These are phyloP conservation scores for Disparrhopalites patrizii DNA, from an alignment of 2,888 invertebrate genomes.

Conservation along the genomic window DNA sequence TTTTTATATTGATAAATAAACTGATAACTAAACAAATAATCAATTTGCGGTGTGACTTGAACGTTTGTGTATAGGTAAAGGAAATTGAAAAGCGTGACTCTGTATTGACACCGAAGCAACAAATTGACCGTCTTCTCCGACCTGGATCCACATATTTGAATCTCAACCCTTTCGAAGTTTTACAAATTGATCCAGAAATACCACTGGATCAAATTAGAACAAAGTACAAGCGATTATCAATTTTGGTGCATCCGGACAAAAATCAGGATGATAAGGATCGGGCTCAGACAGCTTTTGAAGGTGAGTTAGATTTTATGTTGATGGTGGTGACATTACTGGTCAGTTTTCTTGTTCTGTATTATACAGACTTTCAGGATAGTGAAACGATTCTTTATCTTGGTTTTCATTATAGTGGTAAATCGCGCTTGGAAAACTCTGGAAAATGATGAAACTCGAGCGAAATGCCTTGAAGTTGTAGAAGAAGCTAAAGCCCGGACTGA, in stretches of 20 bases:
- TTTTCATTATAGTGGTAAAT: slow-evolving; percentile 67
- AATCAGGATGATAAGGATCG: slow-evolving; percentile 93
- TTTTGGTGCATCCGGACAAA: slow-evolving; percentile 98
- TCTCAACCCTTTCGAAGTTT: slow-evolving; percentile 90
- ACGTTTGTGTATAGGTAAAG: slow-evolving; percentile 72
- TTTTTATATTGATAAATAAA: not conserved
- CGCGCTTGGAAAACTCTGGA: slow-evolving; percentile 94
- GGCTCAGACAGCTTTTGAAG: slow-evolving; percentile 88
- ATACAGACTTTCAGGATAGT: not conserved
- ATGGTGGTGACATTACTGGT: not conserved
- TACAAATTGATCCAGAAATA: slow-evolving; percentile 86
- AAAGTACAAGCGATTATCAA: slow-evolving; percentile 91
- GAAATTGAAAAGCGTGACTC: slow-evolving; percentile 97
- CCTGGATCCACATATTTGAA: slow-evolving; percentile 99
- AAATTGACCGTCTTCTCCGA: slow-evolving; percentile 89
- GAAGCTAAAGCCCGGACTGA: slow-evolving; percentile 94
- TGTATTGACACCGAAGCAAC: slow-evolving; percentile 91
- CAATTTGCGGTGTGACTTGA: not conserved
- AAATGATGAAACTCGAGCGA: slow-evolving; percentile 86
- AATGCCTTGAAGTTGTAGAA: slow-evolving; percentile 93
- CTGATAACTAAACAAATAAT: not conserved
- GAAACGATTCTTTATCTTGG: slow-evolving; percentile 8
- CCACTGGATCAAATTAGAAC: slow-evolving; percentile 90
- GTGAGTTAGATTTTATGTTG: slow-evolving; percentile 48
- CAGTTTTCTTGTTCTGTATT: not conserved